Evolutionary conservation across 1,140 invertebrate species (phyloP).

Genomic region (Notospermus geniculatus): DNA sequence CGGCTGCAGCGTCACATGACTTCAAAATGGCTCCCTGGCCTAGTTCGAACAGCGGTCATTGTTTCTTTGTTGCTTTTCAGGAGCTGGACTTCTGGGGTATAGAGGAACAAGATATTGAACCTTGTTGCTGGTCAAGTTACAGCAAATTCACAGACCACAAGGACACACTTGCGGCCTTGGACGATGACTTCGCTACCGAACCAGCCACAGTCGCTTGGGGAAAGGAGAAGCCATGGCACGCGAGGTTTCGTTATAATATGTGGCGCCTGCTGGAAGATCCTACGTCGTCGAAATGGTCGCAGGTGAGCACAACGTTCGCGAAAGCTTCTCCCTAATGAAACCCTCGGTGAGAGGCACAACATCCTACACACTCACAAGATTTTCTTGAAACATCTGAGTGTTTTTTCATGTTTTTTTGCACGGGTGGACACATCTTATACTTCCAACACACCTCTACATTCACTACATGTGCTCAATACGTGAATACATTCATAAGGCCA

Average conservation of each 20-base stretch:
- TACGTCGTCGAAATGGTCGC: constrained; percentile 39
- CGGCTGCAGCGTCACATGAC: too few species aligned
- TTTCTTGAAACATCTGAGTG: too few species aligned
- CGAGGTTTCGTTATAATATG: constrained; percentile 38
- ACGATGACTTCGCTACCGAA: constrained; percentile 48
- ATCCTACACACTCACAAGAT: too few species aligned
- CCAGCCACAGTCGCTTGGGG: constrained; percentile 32
- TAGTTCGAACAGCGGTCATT: not conserved
- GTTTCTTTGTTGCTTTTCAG: constrained; percentile 22
- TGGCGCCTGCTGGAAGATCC: constrained; percentile 52
- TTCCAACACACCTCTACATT: too few species aligned
- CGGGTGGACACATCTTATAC: too few species aligned
- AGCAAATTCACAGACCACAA: constrained; percentile 48
- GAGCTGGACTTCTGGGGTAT: constrained; percentile 54
- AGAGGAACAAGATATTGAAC: constrained; percentile 48
- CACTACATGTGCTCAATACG: too few species aligned
- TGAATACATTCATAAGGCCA: too few species aligned
- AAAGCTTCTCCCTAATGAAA: too few species aligned
- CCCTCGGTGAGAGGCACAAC: too few species aligned
- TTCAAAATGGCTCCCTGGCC: too few species aligned
- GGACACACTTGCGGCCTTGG: constrained; percentile 46
- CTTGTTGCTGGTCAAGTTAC: constrained; percentile 54
- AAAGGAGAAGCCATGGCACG: constrained; percentile 30
- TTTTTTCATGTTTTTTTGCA: too few species aligned
- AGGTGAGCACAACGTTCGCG: too few species aligned